A percentile compares a stretch with the other conserved stretches of the same genome.
These are phyloP conservation scores for Acanthisitta chloris DNA, from an alignment of 2,113 vertebrate species.

Conservation along the genomic window DNA sequence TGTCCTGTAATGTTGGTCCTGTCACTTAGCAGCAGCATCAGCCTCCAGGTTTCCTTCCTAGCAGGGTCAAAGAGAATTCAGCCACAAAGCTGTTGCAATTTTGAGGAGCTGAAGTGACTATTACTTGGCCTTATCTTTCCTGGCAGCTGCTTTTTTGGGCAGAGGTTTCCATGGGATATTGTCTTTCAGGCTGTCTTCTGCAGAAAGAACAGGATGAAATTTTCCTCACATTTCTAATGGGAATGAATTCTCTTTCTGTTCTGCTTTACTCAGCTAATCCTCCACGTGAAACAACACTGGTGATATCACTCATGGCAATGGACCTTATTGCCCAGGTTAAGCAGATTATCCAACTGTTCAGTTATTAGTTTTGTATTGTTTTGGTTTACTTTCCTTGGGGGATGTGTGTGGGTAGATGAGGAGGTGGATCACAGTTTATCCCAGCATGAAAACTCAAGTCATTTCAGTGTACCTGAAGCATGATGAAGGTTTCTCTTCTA, in stretches of 20 bases:
- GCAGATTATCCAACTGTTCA: neutral
- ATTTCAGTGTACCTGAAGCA: neutral
- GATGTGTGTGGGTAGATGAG: too few species aligned
- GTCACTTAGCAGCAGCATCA: neutral
- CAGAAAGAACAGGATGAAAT: neutral
- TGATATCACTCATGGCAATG: neutral
- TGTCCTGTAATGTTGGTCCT: neutral
- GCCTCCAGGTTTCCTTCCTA: neutral
- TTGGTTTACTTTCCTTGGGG: too few species aligned
- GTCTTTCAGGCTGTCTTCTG: neutral
- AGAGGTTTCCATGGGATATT: neutral
- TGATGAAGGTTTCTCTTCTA: neutral
- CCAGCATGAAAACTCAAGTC: neutral
- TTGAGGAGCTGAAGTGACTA: neutral
- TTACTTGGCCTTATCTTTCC: neutral
- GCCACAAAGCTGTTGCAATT: neutral
- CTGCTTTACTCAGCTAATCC: neutral
- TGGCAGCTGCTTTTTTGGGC: neutral
- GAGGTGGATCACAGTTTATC: neutral
- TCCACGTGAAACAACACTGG: neutral
- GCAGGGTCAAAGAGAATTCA: neutral
- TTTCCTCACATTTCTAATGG: neutral
- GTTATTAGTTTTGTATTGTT: neutral
- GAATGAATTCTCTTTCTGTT: neutral
- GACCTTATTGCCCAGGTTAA: neutral